Evolutionary conservation across 1,140 invertebrate species (phyloP).

Genomic region (Cydia strobilella): DNA sequence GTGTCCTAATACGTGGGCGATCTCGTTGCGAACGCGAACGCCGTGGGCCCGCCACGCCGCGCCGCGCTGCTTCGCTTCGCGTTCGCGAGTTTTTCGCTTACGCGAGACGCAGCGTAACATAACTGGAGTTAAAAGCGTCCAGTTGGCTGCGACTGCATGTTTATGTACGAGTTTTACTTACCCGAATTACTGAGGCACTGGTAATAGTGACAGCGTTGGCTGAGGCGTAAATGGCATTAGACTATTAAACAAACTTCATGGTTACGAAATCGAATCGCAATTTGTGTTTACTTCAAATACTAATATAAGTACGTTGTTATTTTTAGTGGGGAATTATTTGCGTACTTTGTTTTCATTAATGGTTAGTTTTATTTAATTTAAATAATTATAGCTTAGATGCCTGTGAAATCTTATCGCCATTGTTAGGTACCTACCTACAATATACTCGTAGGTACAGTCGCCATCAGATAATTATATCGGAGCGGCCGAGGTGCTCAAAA

Average conservation of each 20-base stretch:
- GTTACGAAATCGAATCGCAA: background rate
- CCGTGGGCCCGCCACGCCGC: no score
- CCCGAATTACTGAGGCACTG: background rate
- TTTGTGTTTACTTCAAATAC: conserved; percentile 1
- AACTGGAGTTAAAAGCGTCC: no score
- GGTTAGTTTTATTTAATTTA: background rate
- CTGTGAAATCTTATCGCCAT: background rate
- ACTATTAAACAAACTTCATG: background rate
- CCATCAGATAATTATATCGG: no score
- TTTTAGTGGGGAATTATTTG: background rate
- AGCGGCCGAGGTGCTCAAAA: no score
- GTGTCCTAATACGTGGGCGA: no score
- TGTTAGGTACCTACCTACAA: background rate
- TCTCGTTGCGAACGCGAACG: no score
- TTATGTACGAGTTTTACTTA: no score
- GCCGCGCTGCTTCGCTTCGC: no score
- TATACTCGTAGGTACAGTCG: background rate
- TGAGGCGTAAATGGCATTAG: background rate
- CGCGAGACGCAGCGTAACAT: no score
- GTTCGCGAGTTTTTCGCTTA: no score
- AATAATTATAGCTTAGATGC: background rate
- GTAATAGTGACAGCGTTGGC: background rate
- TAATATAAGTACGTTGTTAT: background rate
- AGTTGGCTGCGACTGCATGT: no score
- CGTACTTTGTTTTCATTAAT: background rate